Evolutionary conservation across 2,113 vertebrate species (phyloP), one percentile per base, ranked within the genome.

Genomic region (Sinocyclocheilus grahami): DNA sequence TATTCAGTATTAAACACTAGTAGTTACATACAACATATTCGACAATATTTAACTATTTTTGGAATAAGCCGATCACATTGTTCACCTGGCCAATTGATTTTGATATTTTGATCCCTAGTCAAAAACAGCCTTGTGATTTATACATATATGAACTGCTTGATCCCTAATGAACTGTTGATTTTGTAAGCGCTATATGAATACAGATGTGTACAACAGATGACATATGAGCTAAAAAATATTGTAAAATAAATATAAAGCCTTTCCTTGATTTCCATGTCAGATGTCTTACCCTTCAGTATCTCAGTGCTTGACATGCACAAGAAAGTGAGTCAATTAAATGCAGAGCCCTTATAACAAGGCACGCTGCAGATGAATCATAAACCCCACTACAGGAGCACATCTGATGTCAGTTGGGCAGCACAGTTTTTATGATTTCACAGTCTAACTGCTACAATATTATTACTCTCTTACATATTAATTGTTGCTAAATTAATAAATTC

Each of bases 271-370:
- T 69, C 27, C 65, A 18, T 33, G 65, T 65, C 63, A 30, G 12
- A 30, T 12, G 27, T 33, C 33, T 39, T 72, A 39, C 30, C 39
- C 33, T 71, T 18, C 33, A 72, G 69, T 22, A 5, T 72, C 69
- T 72, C 33, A 39, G 69, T 22, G 10, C 69, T 39, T 72, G 69
- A 72, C 33, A 39, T 39, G 18, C 18, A 72, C 8, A 72, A 72
- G 69, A 72, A 72, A 72, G 33, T 11, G 33, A 72, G 33, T 39
- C 33, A 72, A 22, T 72, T 72, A 72, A 72, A 39, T 72, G 22
- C 18, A 39, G 3, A 72, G 69, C 16, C 33, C 33, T 39, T 39
- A 72, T 39, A 39, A 72, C 30, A 20, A 1, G 3, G 69, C 16
- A 71, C 1, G 16, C 67, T 20, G 33, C 67, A 71, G 5, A 33